A percentile compares a stretch with the other conserved stretches of the same genome.
phyloP scores from a whole-genome alignment of 30 jellyfish, hydroid and myxozoan species.

The Phacellophora camtschatica region DNA sequence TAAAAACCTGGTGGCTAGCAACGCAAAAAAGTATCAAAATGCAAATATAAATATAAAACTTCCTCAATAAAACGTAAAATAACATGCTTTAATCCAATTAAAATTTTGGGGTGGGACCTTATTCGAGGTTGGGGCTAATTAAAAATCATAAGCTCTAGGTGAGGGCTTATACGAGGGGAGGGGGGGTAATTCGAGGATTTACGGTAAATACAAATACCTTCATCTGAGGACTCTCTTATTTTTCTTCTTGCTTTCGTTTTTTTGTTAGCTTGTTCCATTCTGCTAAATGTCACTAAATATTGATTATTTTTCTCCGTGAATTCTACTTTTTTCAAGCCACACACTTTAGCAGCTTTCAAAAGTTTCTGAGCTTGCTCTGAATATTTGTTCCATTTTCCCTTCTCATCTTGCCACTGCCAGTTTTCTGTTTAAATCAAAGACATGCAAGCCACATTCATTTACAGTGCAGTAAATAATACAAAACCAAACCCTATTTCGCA shows the following conservation, averaged over 20 bases:
- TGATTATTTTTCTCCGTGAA: constrained; percentile 22
- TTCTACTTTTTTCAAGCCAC: constrained; percentile 39
- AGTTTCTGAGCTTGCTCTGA: constrained; percentile 47
- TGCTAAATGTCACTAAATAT: constrained; percentile 40
- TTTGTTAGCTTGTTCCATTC: constrained; percentile 65
- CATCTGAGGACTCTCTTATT: no score
- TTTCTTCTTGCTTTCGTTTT: constrained; percentile 57
- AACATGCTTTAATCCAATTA: no score
- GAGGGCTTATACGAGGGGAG: no score
- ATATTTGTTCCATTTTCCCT: constrained; percentile 55
- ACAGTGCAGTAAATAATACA: not conserved
- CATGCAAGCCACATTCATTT: not conserved
- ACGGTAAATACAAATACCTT: no score
- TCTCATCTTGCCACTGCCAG: constrained; percentile 73
- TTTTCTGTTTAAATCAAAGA: constrained; percentile 4
- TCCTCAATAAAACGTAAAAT: no score
- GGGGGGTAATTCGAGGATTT: no score
- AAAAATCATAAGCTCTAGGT: no score
- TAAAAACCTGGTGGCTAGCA: no score
- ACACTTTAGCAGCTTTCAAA: constrained; percentile 57
- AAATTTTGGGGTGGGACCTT: no score
- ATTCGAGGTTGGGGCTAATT: no score
- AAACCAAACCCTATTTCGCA: not conserved
- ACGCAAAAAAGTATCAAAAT: no score
- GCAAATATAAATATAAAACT: no score